phyloP scores from a whole-genome alignment of 2,113 vertebrate genomes.

The Meleagris gallopavo region DNA sequence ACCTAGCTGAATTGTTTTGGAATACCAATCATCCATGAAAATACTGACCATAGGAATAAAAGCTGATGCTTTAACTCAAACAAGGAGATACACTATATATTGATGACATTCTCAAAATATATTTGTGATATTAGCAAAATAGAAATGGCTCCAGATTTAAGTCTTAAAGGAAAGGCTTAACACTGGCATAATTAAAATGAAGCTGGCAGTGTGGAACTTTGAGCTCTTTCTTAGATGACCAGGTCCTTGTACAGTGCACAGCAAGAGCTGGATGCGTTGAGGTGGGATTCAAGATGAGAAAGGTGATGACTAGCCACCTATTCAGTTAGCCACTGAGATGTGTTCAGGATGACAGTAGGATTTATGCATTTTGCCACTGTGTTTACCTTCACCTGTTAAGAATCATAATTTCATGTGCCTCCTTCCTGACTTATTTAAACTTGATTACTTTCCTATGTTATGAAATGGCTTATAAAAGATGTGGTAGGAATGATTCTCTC shows the following conservation, averaged over 20 bases:
- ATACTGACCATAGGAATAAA: neutral
- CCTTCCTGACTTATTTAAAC: neutral
- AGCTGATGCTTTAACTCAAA: neutral
- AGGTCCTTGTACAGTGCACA: neutral
- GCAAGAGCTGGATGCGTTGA: neutral
- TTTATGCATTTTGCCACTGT: neutral
- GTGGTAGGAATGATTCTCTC: too few species aligned
- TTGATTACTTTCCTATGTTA: neutral
- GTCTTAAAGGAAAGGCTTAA: neutral
- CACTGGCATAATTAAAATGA: neutral
- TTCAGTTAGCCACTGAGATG: neutral
- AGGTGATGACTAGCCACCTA: neutral
- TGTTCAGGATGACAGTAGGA: neutral
- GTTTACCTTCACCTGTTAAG: neutral
- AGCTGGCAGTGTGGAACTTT: neutral
- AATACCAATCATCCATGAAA: neutral
- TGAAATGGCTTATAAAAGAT: neutral
- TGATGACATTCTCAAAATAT: slow-evolving; percentile 6
- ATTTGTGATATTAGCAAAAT: neutral
- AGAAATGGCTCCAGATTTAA: neutral
- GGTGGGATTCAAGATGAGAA: neutral
- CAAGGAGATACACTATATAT: neutral
- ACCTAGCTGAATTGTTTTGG: slow-evolving; percentile 17
- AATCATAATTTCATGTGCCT: neutral
- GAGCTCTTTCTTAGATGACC: neutral